phyloP scores from a whole-genome alignment of 2,797 vertebrate species.

The Sebastes cheni region DNA sequence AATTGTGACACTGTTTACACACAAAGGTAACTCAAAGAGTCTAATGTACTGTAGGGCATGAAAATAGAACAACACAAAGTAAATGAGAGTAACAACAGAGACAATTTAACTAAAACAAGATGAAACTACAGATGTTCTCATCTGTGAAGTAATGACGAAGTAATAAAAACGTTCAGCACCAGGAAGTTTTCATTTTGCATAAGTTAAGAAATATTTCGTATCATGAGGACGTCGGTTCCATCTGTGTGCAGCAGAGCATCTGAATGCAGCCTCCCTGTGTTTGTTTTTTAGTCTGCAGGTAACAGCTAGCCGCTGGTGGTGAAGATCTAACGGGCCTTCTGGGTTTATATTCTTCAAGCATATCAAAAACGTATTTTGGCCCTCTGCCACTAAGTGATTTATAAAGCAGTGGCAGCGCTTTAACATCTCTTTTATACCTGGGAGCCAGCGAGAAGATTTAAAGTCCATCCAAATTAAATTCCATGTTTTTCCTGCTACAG shows the following conservation, averaged over 20 bases:
- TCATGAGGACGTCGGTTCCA: background rate
- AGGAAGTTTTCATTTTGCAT: background rate
- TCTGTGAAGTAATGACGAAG: background rate
- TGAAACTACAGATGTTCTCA: no score
- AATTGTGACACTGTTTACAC: background rate
- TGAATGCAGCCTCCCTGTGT: background rate
- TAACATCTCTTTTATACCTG: background rate
- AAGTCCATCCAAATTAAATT: background rate
- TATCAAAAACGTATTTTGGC: slow-evolving; percentile 9
- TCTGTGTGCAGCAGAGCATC: background rate
- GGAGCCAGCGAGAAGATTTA: background rate
- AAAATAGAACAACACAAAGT: background rate
- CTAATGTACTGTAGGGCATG: background rate
- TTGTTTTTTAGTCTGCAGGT: background rate
- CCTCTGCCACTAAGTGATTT: background rate
- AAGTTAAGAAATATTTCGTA: background rate
- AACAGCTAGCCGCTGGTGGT: background rate
- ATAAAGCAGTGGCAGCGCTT: background rate
- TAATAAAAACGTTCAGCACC: background rate
- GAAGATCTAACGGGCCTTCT: background rate
- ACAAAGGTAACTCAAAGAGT: background rate
- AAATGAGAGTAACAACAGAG: background rate
- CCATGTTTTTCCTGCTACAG: background rate
- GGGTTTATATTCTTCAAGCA: background rate
- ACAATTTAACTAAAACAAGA: background rate